Conservation (phyloP, 1,140 invertebrate species). For the Drosophila dunni region DNA sequence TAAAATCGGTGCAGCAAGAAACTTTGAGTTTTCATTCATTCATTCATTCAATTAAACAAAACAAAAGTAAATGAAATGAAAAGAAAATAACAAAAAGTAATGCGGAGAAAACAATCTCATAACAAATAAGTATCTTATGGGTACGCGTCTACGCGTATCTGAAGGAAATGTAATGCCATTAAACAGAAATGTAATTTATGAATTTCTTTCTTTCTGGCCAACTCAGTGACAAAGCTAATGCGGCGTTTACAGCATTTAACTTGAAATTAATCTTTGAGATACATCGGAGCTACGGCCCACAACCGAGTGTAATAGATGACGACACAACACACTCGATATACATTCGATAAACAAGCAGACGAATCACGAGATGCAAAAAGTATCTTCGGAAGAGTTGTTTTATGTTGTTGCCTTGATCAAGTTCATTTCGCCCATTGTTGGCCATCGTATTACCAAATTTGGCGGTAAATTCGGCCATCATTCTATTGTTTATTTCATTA, state of each 20-base stretch:
- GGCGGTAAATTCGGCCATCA: conserved; percentile 21
- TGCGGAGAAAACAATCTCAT: conserved; percentile 47
- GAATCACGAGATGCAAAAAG: neutral
- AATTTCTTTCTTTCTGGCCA: conserved; percentile 32
- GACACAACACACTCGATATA: neutral
- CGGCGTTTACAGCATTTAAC: conserved; percentile 24
- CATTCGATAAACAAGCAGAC: neutral
- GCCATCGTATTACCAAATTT: conserved; percentile 22
- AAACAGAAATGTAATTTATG: conserved; percentile 42
- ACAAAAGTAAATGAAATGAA: conserved; percentile 14
- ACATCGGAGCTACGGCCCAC: conserved; percentile 10
- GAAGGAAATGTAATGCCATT: conserved; percentile 53
- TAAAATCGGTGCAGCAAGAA: conserved; percentile 49
- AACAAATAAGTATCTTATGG: conserved; percentile 44
- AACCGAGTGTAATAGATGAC: neutral
- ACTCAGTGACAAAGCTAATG: conserved; percentile 42
- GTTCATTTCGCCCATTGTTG: conserved; percentile 15
- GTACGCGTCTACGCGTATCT: conserved; percentile 2
- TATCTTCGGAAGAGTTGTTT: neutral
- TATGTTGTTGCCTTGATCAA: conserved; percentile 6
- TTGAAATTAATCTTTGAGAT: conserved; percentile 2
- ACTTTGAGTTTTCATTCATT: conserved; percentile 56
- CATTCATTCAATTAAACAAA: conserved; percentile 58
- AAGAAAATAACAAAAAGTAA: conserved; percentile 14
- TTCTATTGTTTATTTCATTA: conserved; percentile 32